Evolutionary conservation across 2,113 vertebrate genomes (phyloP).

Genomic region (Plectropomus leopardus): DNA sequence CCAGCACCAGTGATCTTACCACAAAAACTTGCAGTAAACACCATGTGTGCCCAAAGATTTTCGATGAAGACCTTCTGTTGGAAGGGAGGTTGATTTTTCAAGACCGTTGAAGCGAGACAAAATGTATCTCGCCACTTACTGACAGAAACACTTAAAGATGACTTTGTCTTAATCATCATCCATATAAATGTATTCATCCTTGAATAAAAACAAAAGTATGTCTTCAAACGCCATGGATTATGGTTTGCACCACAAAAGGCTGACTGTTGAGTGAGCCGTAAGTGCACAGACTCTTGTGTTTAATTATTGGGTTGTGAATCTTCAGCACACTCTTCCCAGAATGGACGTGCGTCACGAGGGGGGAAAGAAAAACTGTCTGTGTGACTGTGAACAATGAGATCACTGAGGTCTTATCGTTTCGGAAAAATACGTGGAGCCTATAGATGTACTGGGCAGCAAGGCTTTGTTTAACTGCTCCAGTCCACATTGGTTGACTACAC

Average conservation of each 20-base stretch:
- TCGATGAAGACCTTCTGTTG: not conserved
- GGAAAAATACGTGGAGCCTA: not conserved
- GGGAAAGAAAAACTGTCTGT: slow-evolving; percentile 45
- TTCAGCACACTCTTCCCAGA: slow-evolving; percentile 63
- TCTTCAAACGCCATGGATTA: slow-evolving; percentile 50
- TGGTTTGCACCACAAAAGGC: slow-evolving; percentile 36
- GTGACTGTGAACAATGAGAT: slow-evolving; percentile 7
- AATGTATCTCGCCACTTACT: not conserved
- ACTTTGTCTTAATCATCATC: slow-evolving; percentile 29
- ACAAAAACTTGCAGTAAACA: slow-evolving; percentile 6
- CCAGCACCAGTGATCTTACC: slow-evolving; percentile 3
- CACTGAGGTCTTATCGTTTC: not conserved
- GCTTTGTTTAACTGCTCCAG: slow-evolving; percentile 50
- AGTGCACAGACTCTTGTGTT: slow-evolving; percentile 22
- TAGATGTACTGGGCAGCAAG: slow-evolving; percentile 13
- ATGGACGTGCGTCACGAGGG: slow-evolving; percentile 54
- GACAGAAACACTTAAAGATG: slow-evolving; percentile 1
- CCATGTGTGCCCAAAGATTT: not conserved
- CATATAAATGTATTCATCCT: slow-evolving; percentile 15
- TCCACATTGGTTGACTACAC: slow-evolving; percentile 43
- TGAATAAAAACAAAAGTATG: slow-evolving; percentile 6
- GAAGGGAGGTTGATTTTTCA: not conserved
- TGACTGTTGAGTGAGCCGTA: slow-evolving; percentile 30
- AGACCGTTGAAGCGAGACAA: not conserved
- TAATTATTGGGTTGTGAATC: slow-evolving; percentile 58